Evolutionary conservation across 2,113 vertebrate genomes (phyloP).

Genomic region (Tragelaphus imberbis): DNA sequence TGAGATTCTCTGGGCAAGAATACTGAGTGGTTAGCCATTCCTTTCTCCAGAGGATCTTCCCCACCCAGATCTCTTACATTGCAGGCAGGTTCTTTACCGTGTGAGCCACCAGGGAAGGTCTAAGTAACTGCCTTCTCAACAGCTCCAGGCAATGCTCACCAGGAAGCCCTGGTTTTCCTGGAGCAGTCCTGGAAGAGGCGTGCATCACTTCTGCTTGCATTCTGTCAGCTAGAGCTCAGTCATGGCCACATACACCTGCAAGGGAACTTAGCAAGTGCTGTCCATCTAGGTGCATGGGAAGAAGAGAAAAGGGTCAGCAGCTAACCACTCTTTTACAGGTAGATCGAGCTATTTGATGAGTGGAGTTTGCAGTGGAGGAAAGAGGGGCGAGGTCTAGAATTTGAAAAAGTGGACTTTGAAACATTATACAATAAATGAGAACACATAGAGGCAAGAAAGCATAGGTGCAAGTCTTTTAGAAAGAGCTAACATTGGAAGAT

Average conservation of each 20-base stretch:
- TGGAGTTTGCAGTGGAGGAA: background rate
- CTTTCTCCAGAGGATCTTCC: background rate
- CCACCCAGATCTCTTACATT: background rate
- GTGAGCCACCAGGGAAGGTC: background rate
- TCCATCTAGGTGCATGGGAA: background rate
- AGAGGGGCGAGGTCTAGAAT: too few relatives aligned
- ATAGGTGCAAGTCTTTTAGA: fast-evolving
- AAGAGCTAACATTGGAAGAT: background rate
- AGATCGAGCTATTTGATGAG: fast-evolving
- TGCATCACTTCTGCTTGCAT: fast-evolving
- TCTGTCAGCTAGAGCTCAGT: background rate
- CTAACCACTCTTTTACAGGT: background rate
- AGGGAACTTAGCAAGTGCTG: fast-evolving
- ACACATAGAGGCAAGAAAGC: fast-evolving
- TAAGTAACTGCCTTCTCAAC: background rate
- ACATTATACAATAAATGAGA: background rate
- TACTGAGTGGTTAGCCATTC: background rate
- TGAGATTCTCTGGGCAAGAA: background rate
- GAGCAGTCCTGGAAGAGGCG: background rate
- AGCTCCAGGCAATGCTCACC: fast-evolving
- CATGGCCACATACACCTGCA: fast-evolving
- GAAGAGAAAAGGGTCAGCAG: background rate
- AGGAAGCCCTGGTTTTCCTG: background rate
- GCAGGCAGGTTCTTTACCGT: background rate
- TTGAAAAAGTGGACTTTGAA: background rate